phyloP scores from a whole-genome alignment of 2,888 invertebrate species.

The Leptarthrus brevirostris region DNA sequence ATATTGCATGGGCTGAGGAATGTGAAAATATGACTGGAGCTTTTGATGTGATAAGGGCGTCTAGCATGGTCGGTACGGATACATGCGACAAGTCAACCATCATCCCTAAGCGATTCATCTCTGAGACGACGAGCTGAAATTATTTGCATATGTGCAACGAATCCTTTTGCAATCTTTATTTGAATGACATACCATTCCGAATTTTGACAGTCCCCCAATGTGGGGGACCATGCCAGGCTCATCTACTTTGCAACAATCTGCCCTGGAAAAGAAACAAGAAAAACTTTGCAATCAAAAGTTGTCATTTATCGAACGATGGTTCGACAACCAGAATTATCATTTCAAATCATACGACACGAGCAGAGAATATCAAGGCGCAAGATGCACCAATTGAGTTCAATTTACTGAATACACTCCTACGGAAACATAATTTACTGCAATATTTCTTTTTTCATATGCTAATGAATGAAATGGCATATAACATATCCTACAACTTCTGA shows the following conservation, averaged over 20 bases:
- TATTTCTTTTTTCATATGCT: no score
- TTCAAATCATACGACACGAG: no score
- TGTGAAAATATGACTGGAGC: slow-evolving; percentile 90
- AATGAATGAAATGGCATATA: no score
- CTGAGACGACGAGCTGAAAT: slow-evolving; percentile 79
- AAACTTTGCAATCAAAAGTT: no score
- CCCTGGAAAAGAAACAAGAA: slow-evolving; percentile 66
- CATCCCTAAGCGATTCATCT: slow-evolving; percentile 92
- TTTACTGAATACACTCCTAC: no score
- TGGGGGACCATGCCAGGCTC: slow-evolving; percentile 72
- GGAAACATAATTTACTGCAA: no score
- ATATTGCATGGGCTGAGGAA: slow-evolving; percentile 83
- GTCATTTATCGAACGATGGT: background rate
- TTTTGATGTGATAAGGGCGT: slow-evolving; percentile 78
- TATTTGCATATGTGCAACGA: no score
- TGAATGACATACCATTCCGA: slow-evolving; percentile 72
- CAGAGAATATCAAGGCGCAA: no score
- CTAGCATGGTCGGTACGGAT: slow-evolving; percentile 82
- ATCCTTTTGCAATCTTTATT: no score
- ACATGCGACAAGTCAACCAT: slow-evolving; percentile 87
- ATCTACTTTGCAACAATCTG: slow-evolving; percentile 75
- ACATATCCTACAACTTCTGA: no score
- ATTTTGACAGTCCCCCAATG: slow-evolving; percentile 72
- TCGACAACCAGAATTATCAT: no score
- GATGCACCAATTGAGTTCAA: no score